Evolutionary conservation across 2,113 vertebrate species (phyloP).

Genomic region (Suncus etruscus): DNA sequence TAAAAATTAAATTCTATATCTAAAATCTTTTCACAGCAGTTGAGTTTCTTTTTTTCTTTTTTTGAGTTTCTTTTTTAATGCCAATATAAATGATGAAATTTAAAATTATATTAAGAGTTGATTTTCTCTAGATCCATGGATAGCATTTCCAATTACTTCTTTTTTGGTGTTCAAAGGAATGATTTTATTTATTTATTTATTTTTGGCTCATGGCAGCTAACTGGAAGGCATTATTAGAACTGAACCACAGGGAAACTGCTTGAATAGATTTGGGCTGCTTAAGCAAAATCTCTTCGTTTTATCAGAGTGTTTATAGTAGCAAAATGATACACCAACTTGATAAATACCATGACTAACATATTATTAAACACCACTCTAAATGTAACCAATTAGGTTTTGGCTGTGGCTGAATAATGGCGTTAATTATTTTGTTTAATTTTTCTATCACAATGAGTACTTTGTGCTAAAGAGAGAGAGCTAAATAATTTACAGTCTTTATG

Average conservation of each 20-base stretch:
- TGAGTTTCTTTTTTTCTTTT: slow-evolving; percentile 40
- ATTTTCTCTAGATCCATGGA: background rate
- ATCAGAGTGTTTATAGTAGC: background rate
- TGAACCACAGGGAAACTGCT: slow-evolving; percentile 28
- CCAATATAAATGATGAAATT: background rate
- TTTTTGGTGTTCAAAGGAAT: background rate
- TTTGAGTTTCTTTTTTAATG: slow-evolving; percentile 30
- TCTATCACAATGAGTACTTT: background rate
- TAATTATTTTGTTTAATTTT: background rate
- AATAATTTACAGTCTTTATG: background rate
- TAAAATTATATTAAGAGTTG: slow-evolving; percentile 2
- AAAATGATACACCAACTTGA: background rate
- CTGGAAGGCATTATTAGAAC: background rate
- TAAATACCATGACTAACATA: background rate
- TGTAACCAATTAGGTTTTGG: background rate
- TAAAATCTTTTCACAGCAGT: background rate
- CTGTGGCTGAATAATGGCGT: background rate
- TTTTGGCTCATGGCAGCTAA: slow-evolving; percentile 5
- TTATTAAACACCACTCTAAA: slow-evolving; percentile 13
- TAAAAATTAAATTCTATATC: slow-evolving; percentile 37
- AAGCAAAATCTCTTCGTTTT: slow-evolving; percentile 16
- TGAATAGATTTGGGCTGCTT: slow-evolving; percentile 27
- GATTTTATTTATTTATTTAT: no score
- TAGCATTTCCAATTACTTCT: background rate
- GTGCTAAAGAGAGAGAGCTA: background rate